phyloP scores from a whole-genome alignment of 2,113 vertebrate species.

The Macaca mulatta region DNA sequence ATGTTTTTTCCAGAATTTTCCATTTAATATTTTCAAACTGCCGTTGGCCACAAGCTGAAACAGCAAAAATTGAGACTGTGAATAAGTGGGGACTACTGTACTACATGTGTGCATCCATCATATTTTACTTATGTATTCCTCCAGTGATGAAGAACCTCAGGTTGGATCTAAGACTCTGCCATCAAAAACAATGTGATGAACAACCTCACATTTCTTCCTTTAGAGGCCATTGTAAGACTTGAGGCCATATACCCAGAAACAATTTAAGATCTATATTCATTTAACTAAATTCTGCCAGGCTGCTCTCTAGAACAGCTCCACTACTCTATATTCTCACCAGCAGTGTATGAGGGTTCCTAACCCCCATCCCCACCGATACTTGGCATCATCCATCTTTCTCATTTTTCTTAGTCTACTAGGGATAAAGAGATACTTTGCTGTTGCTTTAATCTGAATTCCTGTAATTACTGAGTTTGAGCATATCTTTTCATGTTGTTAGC shows the following conservation, averaged over 20 bases:
- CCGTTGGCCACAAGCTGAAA: background rate
- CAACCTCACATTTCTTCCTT: background rate
- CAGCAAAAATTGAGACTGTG: background rate
- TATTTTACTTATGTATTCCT: background rate
- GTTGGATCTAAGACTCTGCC: background rate
- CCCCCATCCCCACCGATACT: background rate
- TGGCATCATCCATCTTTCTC: background rate
- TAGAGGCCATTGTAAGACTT: background rate
- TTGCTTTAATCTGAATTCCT: slow-evolving; percentile 13
- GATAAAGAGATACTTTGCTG: background rate
- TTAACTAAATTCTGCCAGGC: background rate
- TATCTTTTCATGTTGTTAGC: background rate
- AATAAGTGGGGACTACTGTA: background rate
- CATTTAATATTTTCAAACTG: background rate
- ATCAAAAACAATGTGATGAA: background rate
- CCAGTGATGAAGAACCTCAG: background rate
- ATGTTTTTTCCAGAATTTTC: background rate
- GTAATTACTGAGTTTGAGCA: background rate
- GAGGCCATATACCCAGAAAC: background rate
- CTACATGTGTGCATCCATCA: background rate
- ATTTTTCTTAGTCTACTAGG: background rate
- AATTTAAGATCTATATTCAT: background rate
- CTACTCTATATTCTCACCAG: background rate
- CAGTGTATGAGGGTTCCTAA: background rate
- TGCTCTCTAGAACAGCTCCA: background rate